Evolutionary conservation across 1,140 invertebrate genomes (phyloP).

Genomic region (Camponotus floridanus): DNA sequence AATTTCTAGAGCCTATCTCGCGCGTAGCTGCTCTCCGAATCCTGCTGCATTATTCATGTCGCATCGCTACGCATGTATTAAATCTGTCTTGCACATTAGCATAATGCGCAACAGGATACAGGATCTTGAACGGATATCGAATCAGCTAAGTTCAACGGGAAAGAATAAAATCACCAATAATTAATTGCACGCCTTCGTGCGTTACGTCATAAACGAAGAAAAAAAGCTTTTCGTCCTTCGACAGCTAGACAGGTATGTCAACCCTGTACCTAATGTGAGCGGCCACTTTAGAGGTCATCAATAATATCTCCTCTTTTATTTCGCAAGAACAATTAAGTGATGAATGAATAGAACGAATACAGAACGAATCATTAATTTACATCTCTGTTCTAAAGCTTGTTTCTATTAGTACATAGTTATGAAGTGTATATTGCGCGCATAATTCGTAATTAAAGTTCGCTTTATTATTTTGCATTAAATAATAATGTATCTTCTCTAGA

Average conservation of each 20-base stretch:
- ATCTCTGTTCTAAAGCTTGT: conserved; percentile 4
- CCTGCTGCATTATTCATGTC: conserved; percentile 60
- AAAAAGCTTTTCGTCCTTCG: not conserved
- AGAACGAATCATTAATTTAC: not conserved
- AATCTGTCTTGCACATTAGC: conserved; percentile 54
- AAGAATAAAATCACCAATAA: conserved; percentile 2
- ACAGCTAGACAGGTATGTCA: not conserved
- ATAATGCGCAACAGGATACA: conserved; percentile 53
- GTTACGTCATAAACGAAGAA: conserved; percentile 16
- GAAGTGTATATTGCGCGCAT: too few relatives aligned
- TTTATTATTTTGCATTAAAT: too few relatives aligned
- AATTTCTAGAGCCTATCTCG: conserved; percentile 31
- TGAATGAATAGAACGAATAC: not conserved
- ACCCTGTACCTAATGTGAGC: not conserved
- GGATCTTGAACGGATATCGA: too few relatives aligned
- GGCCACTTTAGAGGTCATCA: not conserved
- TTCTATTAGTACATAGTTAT: too few relatives aligned
- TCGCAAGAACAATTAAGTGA: not conserved
- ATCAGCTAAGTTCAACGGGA: not conserved
- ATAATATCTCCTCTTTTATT: not conserved
- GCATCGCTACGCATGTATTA: conserved; percentile 34
- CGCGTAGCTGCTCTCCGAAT: conserved; percentile 14
- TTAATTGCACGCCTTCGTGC: conserved; percentile 20
- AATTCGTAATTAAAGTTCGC: too few relatives aligned
- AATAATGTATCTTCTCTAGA: too few relatives aligned